A percentile compares a stretch with the other conserved stretches of the same genome.
phyloP scores from a whole-genome alignment of 2,113 vertebrate genomes.

The Zosterops hypoxanthus region DNA sequence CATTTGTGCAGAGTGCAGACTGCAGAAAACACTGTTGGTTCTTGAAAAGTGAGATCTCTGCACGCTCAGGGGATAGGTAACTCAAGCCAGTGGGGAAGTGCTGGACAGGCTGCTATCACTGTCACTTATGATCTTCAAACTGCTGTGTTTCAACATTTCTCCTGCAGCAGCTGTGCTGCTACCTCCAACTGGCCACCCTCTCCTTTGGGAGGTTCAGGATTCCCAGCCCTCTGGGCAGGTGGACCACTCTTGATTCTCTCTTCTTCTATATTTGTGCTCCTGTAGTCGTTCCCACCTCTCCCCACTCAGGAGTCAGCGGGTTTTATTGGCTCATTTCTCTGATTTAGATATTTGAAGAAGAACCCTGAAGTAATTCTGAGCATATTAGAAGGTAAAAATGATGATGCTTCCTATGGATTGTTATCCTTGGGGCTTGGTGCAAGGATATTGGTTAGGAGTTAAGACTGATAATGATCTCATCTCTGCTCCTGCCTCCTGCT shows the following conservation, averaged over 20 bases:
- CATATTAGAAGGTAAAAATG: not conserved
- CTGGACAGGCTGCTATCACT: not conserved
- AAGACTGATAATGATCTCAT: not conserved
- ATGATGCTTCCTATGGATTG: not conserved
- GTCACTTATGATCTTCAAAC: not conserved
- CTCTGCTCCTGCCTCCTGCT: not conserved
- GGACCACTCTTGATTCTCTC: not conserved
- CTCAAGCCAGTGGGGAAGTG: not conserved
- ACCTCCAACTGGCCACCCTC: not conserved
- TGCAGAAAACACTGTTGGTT: not conserved
- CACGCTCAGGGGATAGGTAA: not conserved
- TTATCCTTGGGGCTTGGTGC: not conserved
- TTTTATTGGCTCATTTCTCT: not conserved
- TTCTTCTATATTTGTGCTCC: not conserved
- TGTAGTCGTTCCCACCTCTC: not conserved
- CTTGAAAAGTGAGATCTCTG: not conserved
- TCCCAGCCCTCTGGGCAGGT: not conserved
- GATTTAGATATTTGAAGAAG: not conserved
- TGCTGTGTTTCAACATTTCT: not conserved
- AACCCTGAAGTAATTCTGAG: not conserved
- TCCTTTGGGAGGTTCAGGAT: not conserved
- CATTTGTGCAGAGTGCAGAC: not conserved
- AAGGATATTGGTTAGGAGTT: not conserved
- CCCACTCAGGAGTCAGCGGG: not conserved
- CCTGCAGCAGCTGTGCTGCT: fast-evolving